Evolutionary conservation across 2,888 invertebrate species (phyloP), one percentile per base, ranked within the genome.

Genomic region (Ormyrus pomaceus): DNA sequence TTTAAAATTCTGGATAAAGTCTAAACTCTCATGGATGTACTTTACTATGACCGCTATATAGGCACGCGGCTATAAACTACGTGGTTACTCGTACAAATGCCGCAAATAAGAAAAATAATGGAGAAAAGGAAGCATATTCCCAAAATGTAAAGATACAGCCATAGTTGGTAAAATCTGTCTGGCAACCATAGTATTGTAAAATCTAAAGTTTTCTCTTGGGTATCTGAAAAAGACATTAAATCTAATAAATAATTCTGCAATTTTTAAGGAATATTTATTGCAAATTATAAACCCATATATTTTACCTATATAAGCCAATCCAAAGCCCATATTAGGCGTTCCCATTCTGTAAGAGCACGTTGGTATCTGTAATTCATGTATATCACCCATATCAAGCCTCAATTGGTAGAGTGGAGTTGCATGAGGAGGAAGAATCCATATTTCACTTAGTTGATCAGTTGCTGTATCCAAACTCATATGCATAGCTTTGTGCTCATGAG

Each of bases 331-430:
- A 84, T 95, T 92, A 4, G 91, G 89, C 34, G 95, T 96, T 0
- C 99, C 99, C 99, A 99, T 99, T 86, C 99, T 93, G 90, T 99
- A 99, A 0, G 98, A 98, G 88, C 97, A 97, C 0, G 99, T 98
- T 2, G 99, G 99, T 83, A 98, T 95, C 90, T 95, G 94, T 69
- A 99, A 93, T 92, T 99, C 98, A 85, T 92, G 92, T 86, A 92
- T 90, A 84, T 92, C 91, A 58, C 90, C 91, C 82, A 89, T 87
- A 59, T 91, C 91, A 79, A 93, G 87, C 72, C 90, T 87, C 76
- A 91, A 91, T 82, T 91, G 88, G 85, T 91, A 92, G 56, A 92
- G 84, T 80, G 90, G 87, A 68, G 91, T 90, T 84, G 91, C 86
- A 48, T 88, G 82, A 1, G 88, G 87, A 19, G 89, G 87, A 48